These are phyloP conservation scores for Leptoclinus maculatus DNA, from an alignment of 2,797 vertebrate genomes.

Conservation along the genomic window DNA sequence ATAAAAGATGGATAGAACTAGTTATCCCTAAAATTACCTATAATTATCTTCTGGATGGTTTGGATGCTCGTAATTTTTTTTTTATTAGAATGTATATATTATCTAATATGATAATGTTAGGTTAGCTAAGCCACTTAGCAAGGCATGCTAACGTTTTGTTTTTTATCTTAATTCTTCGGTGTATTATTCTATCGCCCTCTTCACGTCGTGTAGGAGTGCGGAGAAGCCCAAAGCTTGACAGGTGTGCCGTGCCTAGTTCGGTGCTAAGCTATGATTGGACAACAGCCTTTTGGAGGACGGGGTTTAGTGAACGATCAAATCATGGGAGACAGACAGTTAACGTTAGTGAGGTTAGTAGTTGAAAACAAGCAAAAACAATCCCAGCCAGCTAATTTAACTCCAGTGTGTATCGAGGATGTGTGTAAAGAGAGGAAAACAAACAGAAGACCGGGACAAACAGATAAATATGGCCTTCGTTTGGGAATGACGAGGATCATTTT, in stretches of 20 bases:
- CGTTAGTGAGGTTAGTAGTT: conserved; percentile 61
- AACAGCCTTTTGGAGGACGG: neutral
- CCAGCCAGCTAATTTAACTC: neutral
- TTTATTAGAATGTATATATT: too few relatives aligned
- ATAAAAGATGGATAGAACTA: neutral
- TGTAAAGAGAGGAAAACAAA: conserved; percentile 4
- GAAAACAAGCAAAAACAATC: conserved; percentile 17
- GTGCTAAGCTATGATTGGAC: neutral
- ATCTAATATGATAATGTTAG: too few relatives aligned
- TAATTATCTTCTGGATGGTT: too few relatives aligned
- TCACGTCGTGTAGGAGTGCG: neutral
- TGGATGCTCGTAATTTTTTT: too few relatives aligned
- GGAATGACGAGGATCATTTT: neutral
- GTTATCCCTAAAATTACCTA: neutral
- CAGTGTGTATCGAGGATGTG: neutral
- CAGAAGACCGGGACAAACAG: conserved; percentile 2
- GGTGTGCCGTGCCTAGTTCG: neutral
- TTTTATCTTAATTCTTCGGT: too few relatives aligned
- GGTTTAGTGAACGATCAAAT: conserved; percentile 45
- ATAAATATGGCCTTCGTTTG: neutral
- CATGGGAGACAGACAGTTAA: conserved; percentile 30
- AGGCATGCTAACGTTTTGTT: too few relatives aligned
- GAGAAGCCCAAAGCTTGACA: conserved; percentile 45
- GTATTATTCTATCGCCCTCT: neutral
- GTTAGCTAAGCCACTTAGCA: too few relatives aligned